These are phyloP conservation scores for Sinonovacula constricta DNA, from an alignment of 1,140 invertebrate genomes.

Conservation along the genomic window DNA sequence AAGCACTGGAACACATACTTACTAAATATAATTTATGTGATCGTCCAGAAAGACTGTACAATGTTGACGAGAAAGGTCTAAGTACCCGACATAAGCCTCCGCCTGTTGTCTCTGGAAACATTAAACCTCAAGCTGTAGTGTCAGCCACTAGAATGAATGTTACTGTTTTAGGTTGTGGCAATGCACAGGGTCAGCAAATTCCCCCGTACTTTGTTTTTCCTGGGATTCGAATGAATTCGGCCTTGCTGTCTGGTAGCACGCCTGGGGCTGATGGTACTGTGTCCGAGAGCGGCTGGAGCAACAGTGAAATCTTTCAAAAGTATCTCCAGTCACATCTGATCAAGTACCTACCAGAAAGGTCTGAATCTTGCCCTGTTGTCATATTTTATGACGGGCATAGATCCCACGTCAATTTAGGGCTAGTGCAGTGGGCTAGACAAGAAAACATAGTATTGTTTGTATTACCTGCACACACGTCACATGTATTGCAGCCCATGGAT, in stretches of 20 bases:
- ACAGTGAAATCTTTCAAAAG: neutral
- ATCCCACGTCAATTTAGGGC: slow-evolving; percentile 1
- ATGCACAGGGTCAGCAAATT: no score
- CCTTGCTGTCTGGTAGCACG: neutral
- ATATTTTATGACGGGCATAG: slow-evolving; percentile 18
- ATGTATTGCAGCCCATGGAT: slow-evolving; percentile 25
- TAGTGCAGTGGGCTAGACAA: slow-evolving; percentile 5
- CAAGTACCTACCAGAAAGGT: neutral
- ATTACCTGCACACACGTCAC: slow-evolving; percentile 35
- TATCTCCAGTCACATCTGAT: neutral
- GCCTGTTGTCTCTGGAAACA: neutral
- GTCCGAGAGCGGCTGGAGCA: neutral
- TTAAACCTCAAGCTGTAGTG: slow-evolving; percentile 4
- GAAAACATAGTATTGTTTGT: slow-evolving; percentile 12
- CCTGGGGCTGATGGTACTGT: slow-evolving; percentile 2
- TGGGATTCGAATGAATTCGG: slow-evolving; percentile 2
- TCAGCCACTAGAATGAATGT: neutral
- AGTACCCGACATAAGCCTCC: slow-evolving; percentile 12
- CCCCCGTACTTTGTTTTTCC: slow-evolving; percentile 40
- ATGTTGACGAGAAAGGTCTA: no score
- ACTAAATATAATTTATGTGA: no score
- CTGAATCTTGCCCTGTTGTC: slow-evolving; percentile 15
- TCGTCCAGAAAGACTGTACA: slow-evolving; percentile 11
- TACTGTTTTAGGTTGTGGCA: slow-evolving; percentile 30
- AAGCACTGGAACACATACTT: neutral